phyloP scores from a whole-genome alignment of 92 coral and sea anemone species.

The Metridium senile region DNA sequence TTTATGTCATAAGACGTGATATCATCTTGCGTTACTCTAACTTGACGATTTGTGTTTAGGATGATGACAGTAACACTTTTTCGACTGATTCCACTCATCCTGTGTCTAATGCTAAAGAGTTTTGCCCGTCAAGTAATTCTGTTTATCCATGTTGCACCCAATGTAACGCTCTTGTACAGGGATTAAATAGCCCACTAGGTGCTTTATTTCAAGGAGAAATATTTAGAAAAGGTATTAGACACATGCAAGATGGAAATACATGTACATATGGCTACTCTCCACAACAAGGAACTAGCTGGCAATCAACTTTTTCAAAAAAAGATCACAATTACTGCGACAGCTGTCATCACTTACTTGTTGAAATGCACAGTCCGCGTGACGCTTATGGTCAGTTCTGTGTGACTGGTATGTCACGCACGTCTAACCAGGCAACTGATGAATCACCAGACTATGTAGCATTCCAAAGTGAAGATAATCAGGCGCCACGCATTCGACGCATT shows the following conservation, averaged over 20 bases:
- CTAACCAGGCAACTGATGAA: background rate
- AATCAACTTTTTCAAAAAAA: background rate
- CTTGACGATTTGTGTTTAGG: no score
- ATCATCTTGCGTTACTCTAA: no score
- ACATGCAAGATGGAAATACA: conserved; percentile 7
- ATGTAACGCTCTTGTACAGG: conserved; percentile 1
- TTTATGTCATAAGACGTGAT: no score
- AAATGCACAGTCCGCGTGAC: background rate
- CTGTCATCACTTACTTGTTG: background rate
- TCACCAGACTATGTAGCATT: conserved; percentile 23
- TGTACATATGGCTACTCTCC: no score
- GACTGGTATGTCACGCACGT: background rate
- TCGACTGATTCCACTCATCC: no score
- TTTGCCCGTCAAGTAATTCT: no score
- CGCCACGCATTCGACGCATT: background rate
- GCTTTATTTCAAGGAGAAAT: background rate
- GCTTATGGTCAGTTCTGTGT: conserved; percentile 10
- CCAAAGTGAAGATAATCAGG: background rate
- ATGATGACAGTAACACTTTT: no score
- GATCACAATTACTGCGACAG: background rate
- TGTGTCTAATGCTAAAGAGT: no score
- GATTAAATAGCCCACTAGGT: background rate
- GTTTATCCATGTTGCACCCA: conserved; percentile 3
- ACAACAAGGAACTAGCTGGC: no score
- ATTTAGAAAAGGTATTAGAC: background rate